Evolutionary conservation across 2,113 vertebrate species (phyloP).

Genomic region (Carlito syrichta): DNA sequence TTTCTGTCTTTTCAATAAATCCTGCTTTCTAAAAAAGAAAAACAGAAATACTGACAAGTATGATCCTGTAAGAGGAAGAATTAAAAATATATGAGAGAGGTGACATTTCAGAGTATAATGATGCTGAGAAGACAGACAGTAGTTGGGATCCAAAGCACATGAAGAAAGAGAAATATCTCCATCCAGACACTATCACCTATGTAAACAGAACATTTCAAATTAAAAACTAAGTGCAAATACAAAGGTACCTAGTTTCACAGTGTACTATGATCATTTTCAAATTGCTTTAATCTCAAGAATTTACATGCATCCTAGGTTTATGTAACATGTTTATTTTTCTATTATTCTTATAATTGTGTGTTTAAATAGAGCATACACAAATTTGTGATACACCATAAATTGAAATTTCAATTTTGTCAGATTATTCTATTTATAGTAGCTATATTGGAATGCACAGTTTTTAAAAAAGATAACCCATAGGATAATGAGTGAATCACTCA

Average conservation of each 20-base stretch:
- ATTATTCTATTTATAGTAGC: no score
- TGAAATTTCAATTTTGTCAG: not conserved
- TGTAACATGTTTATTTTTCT: not conserved
- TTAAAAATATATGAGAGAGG: not conserved
- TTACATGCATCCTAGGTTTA: not conserved
- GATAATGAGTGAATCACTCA: not conserved
- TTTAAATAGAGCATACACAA: not conserved
- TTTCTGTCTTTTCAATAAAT: no score
- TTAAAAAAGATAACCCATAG: no score
- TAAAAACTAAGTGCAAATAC: not conserved
- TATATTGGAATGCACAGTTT: not conserved
- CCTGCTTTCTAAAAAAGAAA: no score
- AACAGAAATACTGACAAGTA: not conserved
- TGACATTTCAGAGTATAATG: not conserved
- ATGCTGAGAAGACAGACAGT: not conserved
- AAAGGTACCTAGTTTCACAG: not conserved
- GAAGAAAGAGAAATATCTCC: not conserved
- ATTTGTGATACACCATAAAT: not conserved
- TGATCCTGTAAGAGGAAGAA: not conserved
- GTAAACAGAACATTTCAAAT: not conserved
- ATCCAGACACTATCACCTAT: not conserved
- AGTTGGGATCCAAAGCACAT: not conserved
- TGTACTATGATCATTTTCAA: not conserved
- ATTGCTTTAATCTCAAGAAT: not conserved
- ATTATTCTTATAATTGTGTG: not conserved